Evolutionary conservation across 2,113 vertebrate genomes (phyloP), one percentile per base, ranked within the genome.

Genomic region (Otus sunia): DNA sequence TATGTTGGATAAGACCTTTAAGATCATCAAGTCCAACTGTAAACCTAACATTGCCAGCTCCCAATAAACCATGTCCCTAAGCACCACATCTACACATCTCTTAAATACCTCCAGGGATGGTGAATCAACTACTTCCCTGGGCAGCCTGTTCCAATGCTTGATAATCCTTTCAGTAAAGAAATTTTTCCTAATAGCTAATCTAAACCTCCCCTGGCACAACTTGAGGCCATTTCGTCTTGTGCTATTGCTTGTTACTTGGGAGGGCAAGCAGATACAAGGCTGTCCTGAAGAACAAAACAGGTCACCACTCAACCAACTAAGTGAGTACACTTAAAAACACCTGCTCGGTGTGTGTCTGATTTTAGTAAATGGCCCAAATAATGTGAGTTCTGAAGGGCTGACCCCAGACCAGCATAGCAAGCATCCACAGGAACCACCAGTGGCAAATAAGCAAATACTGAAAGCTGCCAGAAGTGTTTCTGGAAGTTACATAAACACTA

Each of bases 401-500:
- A 73, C 69, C 49, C 37, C 60, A 69, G 49, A 53, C 2, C 4
- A 1, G 20, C 32, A 47, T 6, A 73, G 39, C 37, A 95, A 88
- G 59, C 37, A 36, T 36, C 45, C 45, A 50, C 0, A 80, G 36
- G 72, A 94, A 64, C 15, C 30, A 74, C 29, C 21, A 62, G 32
- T 50, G 56, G 34, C 55, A 88, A 74, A 80, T 26, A 84, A 89
- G 45, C 47, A 94, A 87, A 89, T 50, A 20, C 39, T 34, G 39
- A 86, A 84, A 87, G 78, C 78, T 66, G 62, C 55, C 81, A 86
- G 34, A 52, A 94, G 52, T 63, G 10, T 80, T 39, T 84, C 55
- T 80, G 50, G 25, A 93, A 73, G 55, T 80, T 95, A 86, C 20
- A 75, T 75, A 93, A 89, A 88, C 73, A 90, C 72, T 74, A 84